Evolutionary conservation across 2,888 invertebrate genomes (phyloP).

Genomic region (Yponomeuta evonymella): DNA sequence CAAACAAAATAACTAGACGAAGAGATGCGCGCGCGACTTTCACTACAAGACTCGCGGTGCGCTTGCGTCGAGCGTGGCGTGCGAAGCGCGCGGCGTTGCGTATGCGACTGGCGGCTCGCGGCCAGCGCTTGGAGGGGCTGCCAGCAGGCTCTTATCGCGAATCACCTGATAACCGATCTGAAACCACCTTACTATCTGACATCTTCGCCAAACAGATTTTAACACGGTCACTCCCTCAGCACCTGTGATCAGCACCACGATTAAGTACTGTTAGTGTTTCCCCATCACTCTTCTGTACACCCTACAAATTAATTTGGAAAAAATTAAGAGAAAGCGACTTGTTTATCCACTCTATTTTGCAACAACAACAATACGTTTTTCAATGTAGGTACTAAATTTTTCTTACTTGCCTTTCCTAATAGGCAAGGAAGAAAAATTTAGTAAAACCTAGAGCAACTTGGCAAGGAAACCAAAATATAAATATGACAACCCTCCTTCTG

Average conservation of each 20-base stretch:
- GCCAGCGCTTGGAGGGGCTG: conserved; percentile 28
- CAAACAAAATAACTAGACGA: conserved; percentile 72
- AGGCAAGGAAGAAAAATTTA: no score
- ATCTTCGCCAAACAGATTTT: conserved; percentile 24
- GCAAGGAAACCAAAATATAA: no score
- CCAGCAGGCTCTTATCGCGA: conserved; percentile 36
- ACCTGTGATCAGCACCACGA: not conserved
- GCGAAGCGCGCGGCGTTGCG: conserved; percentile 51
- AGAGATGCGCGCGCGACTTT: conserved; percentile 70
- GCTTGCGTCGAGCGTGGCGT: conserved; percentile 52
- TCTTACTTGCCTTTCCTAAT: no score
- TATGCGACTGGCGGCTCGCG: conserved; percentile 49
- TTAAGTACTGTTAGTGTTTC: not conserved
- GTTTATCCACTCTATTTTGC: no score
- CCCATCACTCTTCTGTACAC: not conserved
- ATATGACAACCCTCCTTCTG: no score
- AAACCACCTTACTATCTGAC: conserved; percentile 43
- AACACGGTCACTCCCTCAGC: not conserved
- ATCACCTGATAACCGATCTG: conserved; percentile 45
- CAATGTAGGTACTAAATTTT: no score
- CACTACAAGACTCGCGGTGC: conserved; percentile 55
- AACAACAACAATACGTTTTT: no score
- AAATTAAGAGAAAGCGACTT: no score
- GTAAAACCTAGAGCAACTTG: no score
- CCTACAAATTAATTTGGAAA: not conserved